phyloP scores from a whole-genome alignment of 2,888 invertebrate species.

The Ophioninae sp. region DNA sequence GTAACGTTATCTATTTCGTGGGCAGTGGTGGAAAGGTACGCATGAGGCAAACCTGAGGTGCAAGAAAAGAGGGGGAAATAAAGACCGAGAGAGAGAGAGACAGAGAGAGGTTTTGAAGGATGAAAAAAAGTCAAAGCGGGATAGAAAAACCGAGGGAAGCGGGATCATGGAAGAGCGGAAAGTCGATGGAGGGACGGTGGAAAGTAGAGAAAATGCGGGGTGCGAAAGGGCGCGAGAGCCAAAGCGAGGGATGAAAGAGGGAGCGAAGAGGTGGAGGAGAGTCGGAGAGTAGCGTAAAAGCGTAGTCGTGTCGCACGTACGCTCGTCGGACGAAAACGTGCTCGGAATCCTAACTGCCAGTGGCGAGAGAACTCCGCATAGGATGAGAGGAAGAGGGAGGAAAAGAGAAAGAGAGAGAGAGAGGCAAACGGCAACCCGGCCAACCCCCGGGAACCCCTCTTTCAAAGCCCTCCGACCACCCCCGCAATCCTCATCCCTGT shows the following conservation, averaged over 20 bases:
- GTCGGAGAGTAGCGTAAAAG: slow-evolving; percentile 78
- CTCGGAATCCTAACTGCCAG: slow-evolving; percentile 74
- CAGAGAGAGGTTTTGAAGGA: neutral
- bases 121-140: neutral
- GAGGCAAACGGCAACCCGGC: slow-evolving; percentile 49
- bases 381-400: slow-evolving; percentile 28
- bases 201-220: slow-evolving; percentile 59
- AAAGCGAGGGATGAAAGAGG: slow-evolving; percentile 43
- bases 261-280: slow-evolving; percentile 65
- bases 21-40: slow-evolving; percentile 14
- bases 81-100: neutral
- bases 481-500: slow-evolving; percentile 67
- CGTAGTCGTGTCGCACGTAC: slow-evolving; percentile 81
- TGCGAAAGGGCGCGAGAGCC: slow-evolving; percentile 44
- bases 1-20: slow-evolving; percentile 39
- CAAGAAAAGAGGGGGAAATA: slow-evolving; percentile 18
- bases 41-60: slow-evolving; percentile 22
- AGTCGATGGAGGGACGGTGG: slow-evolving; percentile 66
- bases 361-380: slow-evolving; percentile 52
- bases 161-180: slow-evolving; percentile 62
- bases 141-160: slow-evolving; percentile 29
- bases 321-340: slow-evolving; percentile 81
- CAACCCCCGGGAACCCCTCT: slow-evolving; percentile 59
- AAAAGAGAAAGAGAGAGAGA: slow-evolving; percentile 16
- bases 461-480: slow-evolving; percentile 64